These are phyloP conservation scores for Pseudorhiza aurosa DNA, from an alignment of 30 jellyfish, hydroid and myxozoan genomes.

Conservation along the genomic window DNA sequence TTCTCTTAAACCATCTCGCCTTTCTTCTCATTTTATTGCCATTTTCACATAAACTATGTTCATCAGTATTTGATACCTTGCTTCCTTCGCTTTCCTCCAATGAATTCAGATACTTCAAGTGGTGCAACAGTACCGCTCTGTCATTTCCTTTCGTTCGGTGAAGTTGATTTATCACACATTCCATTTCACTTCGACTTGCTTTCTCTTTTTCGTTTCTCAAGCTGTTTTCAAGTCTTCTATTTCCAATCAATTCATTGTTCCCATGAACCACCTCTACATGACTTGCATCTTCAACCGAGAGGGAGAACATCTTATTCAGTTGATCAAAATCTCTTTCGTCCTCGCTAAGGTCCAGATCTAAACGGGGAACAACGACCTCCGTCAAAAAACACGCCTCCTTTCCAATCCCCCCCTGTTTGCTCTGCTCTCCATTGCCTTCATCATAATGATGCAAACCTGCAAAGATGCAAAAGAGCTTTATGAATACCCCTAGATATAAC, in stretches of 20 bases:
- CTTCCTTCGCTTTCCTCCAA: neutral
- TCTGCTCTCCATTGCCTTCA: no score
- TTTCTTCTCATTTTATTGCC: no score
- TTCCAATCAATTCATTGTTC: no score
- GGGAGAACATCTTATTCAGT: neutral
- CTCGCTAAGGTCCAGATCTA: constrained; percentile 41
- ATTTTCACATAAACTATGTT: neutral
- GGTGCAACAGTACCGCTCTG: neutral
- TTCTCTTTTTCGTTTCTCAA: neutral
- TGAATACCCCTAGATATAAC: no score
- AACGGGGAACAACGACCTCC: constrained; percentile 30
- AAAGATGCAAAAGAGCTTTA: no score
- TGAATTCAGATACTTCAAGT: neutral
- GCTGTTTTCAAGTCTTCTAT: neutral
- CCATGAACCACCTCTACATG: neutral
- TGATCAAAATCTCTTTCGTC: constrained; percentile 28
- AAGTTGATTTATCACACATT: neutral
- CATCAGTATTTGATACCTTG: neutral
- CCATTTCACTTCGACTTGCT: neutral
- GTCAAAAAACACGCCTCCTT: no score
- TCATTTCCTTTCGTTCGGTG: neutral
- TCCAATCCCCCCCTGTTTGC: neutral
- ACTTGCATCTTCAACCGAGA: neutral
- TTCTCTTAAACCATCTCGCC: constrained; percentile 9
- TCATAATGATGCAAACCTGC: no score